Base-by-base conservation (phyloP, 2,888 invertebrate species). In the Corbicula japonica region DNA sequence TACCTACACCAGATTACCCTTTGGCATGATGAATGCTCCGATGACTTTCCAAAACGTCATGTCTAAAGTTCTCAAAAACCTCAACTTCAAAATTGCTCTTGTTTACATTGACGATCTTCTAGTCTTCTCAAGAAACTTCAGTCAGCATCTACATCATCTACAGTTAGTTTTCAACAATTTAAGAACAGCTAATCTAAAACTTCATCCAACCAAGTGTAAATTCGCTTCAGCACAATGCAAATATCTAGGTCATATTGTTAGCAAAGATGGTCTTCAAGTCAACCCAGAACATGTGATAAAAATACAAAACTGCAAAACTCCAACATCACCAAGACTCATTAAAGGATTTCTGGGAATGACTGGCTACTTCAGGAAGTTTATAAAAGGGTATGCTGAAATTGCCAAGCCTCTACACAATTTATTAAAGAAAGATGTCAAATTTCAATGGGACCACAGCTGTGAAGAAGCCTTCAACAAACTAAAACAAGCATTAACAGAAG, bases 51-150 rank as follows among this genome's bases (percentile, higher is more conserved):
- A 76, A 32, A n/a, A 18, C 1, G 34, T 75, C 1, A 81, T 80
- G 68, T 41, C 69, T 6, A 68, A 65, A 12, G 60, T 76, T 10
- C 62, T 82, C 30, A 44, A 38, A 70, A 35, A 35, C 23, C 46
- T 70, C 1, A 69, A 79, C 28, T 83, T 60, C 61, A 81, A 82
- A 58, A 71, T 48, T 21, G 68, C 63, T 12, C 35, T 84, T 10
- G 70, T 79, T 6, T 84, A 84, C 50, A 46, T 82, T 18, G 85
- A 84, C 58, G 82, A 82, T 48, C 26, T 84, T 0, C 54, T 80
- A 18, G 30, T 75, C 10, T 78, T 74, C 35, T 69, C 61, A n/a
- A 54, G 71, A 32, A 54, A 62, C n/a, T 63, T 80, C 23, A 50
- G 70, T 1, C 58, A 76, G 38, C 83, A 80, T 35, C 38, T 81